Conservation (phyloP, 2,113 vertebrate genomes). For the Trogon surrucura region DNA sequence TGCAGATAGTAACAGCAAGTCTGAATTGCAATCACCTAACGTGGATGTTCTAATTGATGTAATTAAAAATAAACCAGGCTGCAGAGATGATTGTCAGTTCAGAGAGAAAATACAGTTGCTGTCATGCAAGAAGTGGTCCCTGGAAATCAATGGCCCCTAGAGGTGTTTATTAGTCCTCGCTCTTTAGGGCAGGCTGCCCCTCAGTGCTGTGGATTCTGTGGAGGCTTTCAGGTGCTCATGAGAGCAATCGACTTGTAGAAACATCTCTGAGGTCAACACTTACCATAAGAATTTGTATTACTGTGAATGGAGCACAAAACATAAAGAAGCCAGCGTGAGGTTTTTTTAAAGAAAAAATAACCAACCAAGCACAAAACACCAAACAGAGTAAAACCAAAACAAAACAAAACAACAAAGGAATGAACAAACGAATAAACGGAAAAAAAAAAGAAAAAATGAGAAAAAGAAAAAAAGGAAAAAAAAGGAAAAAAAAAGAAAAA, state of each 20-base stretch:
- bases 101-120: background rate
- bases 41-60: background rate
- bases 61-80: background rate
- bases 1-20: background rate
- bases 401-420: background rate
- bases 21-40: background rate
- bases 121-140: background rate
- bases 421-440: background rate
- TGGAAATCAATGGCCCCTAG: background rate
- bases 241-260: background rate
- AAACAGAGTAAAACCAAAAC: background rate
- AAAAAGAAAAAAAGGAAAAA: background rate
- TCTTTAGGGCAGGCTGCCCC: background rate
- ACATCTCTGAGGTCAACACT: background rate
- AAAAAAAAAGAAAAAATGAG: background rate
- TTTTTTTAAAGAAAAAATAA: background rate
- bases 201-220: background rate
- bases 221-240: background rate
- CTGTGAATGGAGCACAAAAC: background rate
- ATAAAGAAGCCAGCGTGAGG: background rate
- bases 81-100: background rate
- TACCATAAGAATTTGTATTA: background rate
- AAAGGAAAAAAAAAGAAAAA: background rate
- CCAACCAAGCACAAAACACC: background rate
- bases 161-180: background rate